These are phyloP conservation scores for Hanleya hanleyi DNA, from an alignment of 2,888 invertebrate genomes.

Conservation along the genomic window DNA sequence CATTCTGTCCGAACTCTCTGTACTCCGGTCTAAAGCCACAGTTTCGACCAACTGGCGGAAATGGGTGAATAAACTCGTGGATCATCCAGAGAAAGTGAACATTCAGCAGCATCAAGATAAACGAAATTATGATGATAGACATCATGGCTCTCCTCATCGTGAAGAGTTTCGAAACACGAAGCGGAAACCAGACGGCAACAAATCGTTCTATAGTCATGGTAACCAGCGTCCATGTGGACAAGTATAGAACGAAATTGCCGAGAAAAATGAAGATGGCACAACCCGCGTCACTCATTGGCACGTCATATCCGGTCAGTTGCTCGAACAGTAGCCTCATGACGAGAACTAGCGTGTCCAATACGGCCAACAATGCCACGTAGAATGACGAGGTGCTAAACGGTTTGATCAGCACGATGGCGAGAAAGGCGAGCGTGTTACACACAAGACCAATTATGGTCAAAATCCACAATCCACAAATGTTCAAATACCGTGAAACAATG, in stretches of 20 bases:
- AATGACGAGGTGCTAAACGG: not conserved
- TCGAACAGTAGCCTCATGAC: not conserved
- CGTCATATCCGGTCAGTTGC: not conserved
- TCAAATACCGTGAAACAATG: not conserved
- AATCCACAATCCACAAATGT: conserved; percentile 1
- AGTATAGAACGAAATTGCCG: not conserved
- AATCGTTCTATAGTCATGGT: conserved; percentile 11
- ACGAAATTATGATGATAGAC: not conserved
- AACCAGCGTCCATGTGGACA: conserved; percentile 3
- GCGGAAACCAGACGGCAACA: conserved; percentile 6
- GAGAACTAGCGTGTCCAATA: not conserved
- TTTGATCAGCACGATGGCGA: not conserved
- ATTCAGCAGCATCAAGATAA: not conserved
- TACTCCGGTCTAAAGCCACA: not conserved
- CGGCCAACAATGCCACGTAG: conserved; percentile 2
- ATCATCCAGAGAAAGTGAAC: not conserved
- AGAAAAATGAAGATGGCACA: conserved; percentile 5
- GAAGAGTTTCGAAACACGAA: not conserved
- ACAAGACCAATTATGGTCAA: conserved; percentile 2
- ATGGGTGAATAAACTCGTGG: not conserved
- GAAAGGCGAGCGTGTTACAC: not conserved
- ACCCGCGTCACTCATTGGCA: not conserved
- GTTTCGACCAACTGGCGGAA: not conserved
- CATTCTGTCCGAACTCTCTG: not conserved
- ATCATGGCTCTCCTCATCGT: not conserved